Base-by-base conservation (phyloP, 2,797 vertebrate species). In the Rousettus madagascariensis region DNA sequence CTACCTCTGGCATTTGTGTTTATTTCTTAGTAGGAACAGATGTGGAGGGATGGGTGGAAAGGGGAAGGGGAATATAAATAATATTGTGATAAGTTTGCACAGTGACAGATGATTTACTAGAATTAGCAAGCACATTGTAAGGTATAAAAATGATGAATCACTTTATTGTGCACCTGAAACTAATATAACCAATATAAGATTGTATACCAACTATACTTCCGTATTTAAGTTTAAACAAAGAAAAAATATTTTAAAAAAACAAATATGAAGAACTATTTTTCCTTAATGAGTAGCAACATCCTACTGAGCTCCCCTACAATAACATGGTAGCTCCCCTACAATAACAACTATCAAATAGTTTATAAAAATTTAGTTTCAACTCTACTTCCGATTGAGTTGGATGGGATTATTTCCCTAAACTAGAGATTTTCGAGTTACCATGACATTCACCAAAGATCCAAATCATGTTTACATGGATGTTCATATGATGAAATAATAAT, bases 371-470 rank as follows among this genome's bases (percentile, higher is more conserved):
- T 65, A 72, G 11, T 69, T 88, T 33, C 20, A 63, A 7, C 61
- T 91, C 66, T 17, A 36, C 78, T 82, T 77, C 13, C 84, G 36
- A 68, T 28, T 30, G 5, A 86, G 19, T 74, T 78, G 51, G 33
- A 57, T 94, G 38, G 26, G 75, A 51, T 82, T 72, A 36, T 89
- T 85, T 87, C 77, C 82, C 59, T 77, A 53, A 55, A 49, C 22
- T 71, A 46, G 26, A 83, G 63, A 74, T 77, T 93, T 68, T 68
- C 2, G 61, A 5, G 24, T 86, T 93, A 89, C 36, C 3, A 0
- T 86, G 65, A 49, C 38, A 61, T 84, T 91, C 65, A 86, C 57
- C 36, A 36, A 82, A 94, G 59, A 86, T 86, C 69, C 38, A 86
- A 89, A 92, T 78, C 17, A 41, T 61, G 3, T 53, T 90, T 90